Percentiles rank a stretch among this genome's conserved stretches.
These are phyloP conservation scores for Chrysina gloriosa DNA, from an alignment of 2,888 invertebrate genomes.

Conservation along the genomic window DNA sequence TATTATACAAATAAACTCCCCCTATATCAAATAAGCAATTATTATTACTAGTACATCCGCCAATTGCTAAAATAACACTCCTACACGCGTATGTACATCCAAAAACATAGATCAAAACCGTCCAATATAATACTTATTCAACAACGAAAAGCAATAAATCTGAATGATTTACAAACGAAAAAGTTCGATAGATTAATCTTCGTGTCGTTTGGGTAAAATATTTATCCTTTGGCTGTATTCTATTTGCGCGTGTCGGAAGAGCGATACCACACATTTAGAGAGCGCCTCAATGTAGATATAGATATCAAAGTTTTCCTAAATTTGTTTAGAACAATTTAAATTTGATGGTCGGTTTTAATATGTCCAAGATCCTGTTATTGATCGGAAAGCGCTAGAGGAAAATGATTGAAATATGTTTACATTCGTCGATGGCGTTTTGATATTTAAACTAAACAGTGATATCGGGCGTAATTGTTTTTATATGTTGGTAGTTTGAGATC, in stretches of 20 bases:
- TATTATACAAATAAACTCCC: slow-evolving; percentile 11
- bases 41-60: slow-evolving; percentile 30
- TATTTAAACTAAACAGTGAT: slow-evolving; percentile 10
- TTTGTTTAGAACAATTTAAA: background rate
- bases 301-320: background rate
- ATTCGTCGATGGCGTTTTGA: background rate
- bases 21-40: slow-evolving; percentile 34
- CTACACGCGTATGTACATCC: background rate
- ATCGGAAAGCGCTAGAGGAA: background rate
- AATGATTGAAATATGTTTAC: slow-evolving; percentile 31
- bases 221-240: slow-evolving; percentile 26
- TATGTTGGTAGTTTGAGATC: slow-evolving; percentile 3
- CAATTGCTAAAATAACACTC: slow-evolving; percentile 27
- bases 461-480: slow-evolving; percentile 1
- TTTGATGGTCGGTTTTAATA: background rate
- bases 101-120: slow-evolving; percentile 5
- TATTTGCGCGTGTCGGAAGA: slow-evolving; percentile 4
- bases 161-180: slow-evolving; percentile 33
- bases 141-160: slow-evolving; percentile 24
- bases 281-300: background rate
- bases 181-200: slow-evolving; percentile 26
- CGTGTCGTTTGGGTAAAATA: slow-evolving; percentile 26
- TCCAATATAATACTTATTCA: slow-evolving; percentile 34
- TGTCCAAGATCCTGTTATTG: background rate
- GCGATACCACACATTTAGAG: background rate